Percentiles rank a stretch among this genome's conserved stretches.
phyloP scores from a whole-genome alignment of 2,797 vertebrate genomes.

The Halcyon badia region DNA sequence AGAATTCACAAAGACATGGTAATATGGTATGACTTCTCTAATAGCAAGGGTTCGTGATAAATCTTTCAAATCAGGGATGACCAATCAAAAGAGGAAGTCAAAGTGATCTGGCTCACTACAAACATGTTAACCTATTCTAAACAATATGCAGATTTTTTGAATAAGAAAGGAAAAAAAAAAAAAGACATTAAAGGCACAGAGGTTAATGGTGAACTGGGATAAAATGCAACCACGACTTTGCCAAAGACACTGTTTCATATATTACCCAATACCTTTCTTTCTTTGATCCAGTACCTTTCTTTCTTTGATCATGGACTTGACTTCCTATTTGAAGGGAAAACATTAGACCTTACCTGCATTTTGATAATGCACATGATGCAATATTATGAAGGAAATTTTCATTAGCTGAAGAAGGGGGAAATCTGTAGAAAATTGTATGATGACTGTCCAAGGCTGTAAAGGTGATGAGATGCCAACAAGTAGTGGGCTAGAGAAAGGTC shows the following conservation, averaged over 20 bases:
- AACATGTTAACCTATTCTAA: background rate
- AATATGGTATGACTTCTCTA: background rate
- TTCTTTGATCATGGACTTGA: background rate
- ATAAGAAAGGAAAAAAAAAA: background rate
- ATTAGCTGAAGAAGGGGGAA: background rate
- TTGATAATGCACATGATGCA: background rate
- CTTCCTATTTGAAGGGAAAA: background rate
- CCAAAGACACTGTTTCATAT: background rate
- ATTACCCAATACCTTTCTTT: background rate
- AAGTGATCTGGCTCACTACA: background rate
- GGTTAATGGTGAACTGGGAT: background rate
- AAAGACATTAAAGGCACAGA: background rate
- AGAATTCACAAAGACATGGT: background rate
- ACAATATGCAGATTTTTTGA: background rate
- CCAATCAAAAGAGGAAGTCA: background rate
- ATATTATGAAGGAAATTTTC: background rate
- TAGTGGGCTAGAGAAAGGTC: background rate
- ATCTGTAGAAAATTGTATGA: background rate
- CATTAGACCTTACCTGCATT: background rate
- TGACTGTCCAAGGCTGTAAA: background rate
- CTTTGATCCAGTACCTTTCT: background rate
- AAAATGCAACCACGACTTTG: background rate
- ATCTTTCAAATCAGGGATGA: background rate
- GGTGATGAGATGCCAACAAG: background rate
- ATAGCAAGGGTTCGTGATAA: background rate